A percentile compares a stretch with the other conserved stretches of the same genome.
phyloP scores from a whole-genome alignment of 1,140 invertebrate genomes.

The Drosophila orosa region DNA sequence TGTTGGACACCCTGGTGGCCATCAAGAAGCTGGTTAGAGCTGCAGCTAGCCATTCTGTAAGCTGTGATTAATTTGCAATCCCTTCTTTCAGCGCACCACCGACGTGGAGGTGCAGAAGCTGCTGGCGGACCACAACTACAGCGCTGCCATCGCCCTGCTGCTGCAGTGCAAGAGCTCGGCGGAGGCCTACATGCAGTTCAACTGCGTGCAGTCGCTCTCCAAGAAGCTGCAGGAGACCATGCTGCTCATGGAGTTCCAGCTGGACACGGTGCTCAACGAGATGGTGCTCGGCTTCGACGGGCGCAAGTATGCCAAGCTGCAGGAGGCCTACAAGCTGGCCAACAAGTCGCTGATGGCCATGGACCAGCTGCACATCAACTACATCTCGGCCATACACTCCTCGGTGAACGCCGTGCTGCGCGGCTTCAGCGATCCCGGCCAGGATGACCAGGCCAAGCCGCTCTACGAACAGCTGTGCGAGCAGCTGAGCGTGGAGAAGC shows the following conservation, averaged over 20 bases:
- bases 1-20: conserved; percentile 91
- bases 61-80: neutral
- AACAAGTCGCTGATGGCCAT: conserved; percentile 95
- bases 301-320: conserved; percentile 90
- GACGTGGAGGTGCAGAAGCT: conserved; percentile 93
- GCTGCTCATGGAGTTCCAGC: conserved; percentile 95
- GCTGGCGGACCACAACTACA: conserved; percentile 93
- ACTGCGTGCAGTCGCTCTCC: conserved; percentile 93
- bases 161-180: conserved; percentile 95
- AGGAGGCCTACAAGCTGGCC: conserved; percentile 93
- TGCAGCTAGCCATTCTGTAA: neutral
- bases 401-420: conserved; percentile 92
- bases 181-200: conserved; percentile 91
- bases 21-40: conserved; percentile 89
- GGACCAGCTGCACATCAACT: conserved; percentile 98
- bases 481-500: conserved; percentile 90
- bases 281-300: conserved; percentile 90
- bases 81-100: conserved; percentile 87
- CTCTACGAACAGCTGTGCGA: conserved; percentile 92
- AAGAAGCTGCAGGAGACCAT: conserved; percentile 96
- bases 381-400: conserved; percentile 96
- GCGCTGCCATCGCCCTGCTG: conserved; percentile 93
- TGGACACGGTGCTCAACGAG: conserved; percentile 94
- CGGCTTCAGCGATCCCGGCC: conserved; percentile 88
- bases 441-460: conserved; percentile 86